Conservation (phyloP, 2,888 invertebrate genomes). For the Mayetiola destructor region DNA sequence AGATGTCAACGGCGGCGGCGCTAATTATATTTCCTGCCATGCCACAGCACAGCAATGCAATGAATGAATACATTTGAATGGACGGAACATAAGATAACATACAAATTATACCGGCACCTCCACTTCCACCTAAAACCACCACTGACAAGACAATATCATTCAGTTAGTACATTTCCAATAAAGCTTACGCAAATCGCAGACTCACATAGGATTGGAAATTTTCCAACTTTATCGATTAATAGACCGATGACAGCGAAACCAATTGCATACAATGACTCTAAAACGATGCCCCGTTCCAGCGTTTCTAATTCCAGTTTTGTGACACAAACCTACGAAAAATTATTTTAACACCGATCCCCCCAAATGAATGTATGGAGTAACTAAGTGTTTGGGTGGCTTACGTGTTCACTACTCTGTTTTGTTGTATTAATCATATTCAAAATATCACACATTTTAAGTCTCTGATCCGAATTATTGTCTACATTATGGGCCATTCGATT, state of each 20-base stretch:
- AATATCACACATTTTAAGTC: slow-evolving; percentile 25
- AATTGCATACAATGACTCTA: slow-evolving; percentile 26
- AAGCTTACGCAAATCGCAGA: not conserved
- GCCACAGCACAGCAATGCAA: slow-evolving; percentile 25
- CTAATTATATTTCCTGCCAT: slow-evolving; percentile 28
- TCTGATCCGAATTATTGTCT: slow-evolving; percentile 23
- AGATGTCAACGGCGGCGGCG: slow-evolving; percentile 29
- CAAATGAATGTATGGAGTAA: not conserved
- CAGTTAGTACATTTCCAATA: not conserved
- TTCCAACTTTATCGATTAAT: slow-evolving; percentile 26
- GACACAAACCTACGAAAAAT: slow-evolving; percentile 19
- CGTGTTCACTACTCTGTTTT: not conserved
- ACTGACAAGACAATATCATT: not conserved
- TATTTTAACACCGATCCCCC: not conserved
- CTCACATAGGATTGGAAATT: slow-evolving; percentile 26
- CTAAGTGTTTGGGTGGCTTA: not conserved
- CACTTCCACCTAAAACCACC: slow-evolving; percentile 20
- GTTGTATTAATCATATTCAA: not conserved
- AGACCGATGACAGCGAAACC: slow-evolving; percentile 26
- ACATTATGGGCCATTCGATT: slow-evolving; percentile 27
- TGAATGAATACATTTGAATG: slow-evolving; percentile 24
- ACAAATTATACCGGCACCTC: slow-evolving; percentile 22
- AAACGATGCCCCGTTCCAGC: slow-evolving; percentile 24
- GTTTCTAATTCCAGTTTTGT: slow-evolving; percentile 27
- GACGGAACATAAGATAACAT: slow-evolving; percentile 23